phyloP scores from a whole-genome alignment of 2,797 vertebrate species.

The Eulemur albifrons region DNA sequence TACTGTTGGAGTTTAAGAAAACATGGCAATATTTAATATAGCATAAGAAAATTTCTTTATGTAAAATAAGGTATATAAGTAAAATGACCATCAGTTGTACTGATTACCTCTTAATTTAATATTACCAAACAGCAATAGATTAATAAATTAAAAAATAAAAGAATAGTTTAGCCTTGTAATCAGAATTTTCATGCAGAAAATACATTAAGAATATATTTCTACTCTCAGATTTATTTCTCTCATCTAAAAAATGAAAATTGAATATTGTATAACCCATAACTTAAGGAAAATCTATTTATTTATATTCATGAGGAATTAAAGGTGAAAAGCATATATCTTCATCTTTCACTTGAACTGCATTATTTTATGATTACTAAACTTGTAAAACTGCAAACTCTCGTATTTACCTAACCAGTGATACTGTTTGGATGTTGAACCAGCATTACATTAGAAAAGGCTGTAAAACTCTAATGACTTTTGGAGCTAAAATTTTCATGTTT shows the following conservation, averaged over 20 bases:
- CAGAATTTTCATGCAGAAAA: slow-evolving; percentile 16
- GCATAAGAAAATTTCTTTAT: neutral
- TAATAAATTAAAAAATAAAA: slow-evolving; percentile 42
- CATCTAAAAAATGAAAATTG: neutral
- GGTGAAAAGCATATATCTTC: neutral
- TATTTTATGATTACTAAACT: neutral
- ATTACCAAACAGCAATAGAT: neutral
- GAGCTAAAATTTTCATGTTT: neutral
- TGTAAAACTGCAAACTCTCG: neutral
- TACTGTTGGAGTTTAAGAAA: neutral
- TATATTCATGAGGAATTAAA: slow-evolving; percentile 25
- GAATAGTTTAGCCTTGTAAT: neutral
- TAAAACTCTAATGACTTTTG: neutral
- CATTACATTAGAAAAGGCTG: neutral
- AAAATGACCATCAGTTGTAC: neutral
- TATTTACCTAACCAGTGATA: neutral
- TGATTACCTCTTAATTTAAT: slow-evolving; percentile 12
- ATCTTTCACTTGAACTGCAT: neutral
- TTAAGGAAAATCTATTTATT: neutral
- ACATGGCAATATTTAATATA: neutral
- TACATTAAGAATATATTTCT: neutral
- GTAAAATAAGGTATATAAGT: neutral
- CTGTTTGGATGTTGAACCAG: neutral
- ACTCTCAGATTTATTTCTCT: neutral
- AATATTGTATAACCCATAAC: neutral